phyloP scores from a whole-genome alignment of 2,797 vertebrate species.

The Periophthalmus magnuspinnatus region DNA sequence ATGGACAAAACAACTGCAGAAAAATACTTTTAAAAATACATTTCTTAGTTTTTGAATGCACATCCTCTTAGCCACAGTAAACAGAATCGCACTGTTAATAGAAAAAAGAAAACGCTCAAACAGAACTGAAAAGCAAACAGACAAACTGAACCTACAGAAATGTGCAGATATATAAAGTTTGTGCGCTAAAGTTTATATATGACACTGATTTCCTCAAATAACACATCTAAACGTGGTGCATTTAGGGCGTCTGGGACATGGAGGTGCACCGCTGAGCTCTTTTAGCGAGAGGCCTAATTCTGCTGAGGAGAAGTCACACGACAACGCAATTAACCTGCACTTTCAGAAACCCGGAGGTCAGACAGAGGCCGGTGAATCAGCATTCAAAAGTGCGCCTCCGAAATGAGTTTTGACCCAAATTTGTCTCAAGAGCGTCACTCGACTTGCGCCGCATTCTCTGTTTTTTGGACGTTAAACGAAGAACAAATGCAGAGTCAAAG shows the following conservation, averaged over 20 bases:
- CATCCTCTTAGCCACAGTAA: conserved; percentile 6
- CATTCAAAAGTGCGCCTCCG: neutral
- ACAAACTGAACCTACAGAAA: conserved; percentile 8
- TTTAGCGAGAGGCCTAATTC: conserved; percentile 24
- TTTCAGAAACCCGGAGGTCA: neutral
- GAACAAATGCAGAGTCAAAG: no score
- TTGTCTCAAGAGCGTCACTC: no score
- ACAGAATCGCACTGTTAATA: conserved; percentile 14
- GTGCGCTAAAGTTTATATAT: conserved; percentile 4
- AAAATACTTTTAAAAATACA: neutral
- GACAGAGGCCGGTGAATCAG: neutral
- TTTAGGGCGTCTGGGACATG: conserved; percentile 10
- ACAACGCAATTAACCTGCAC: conserved; percentile 4
- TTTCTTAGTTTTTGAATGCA: conserved; percentile 28
- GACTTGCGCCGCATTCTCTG: no score
- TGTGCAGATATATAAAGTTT: neutral
- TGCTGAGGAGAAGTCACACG: conserved; percentile 9
- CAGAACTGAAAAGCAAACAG: conserved; percentile 2
- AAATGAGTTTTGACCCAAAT: neutral
- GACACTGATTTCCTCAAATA: conserved; percentile 14
- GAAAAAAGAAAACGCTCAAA: conserved; percentile 21
- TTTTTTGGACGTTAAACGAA: no score
- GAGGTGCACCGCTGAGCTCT: conserved; percentile 2
- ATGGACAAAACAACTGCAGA: conserved; percentile 16
- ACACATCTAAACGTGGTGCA: neutral